Evolutionary conservation across 1,140 invertebrate species (phyloP), one percentile per base, ranked within the genome.

Genomic region (Drosophila tani): DNA sequence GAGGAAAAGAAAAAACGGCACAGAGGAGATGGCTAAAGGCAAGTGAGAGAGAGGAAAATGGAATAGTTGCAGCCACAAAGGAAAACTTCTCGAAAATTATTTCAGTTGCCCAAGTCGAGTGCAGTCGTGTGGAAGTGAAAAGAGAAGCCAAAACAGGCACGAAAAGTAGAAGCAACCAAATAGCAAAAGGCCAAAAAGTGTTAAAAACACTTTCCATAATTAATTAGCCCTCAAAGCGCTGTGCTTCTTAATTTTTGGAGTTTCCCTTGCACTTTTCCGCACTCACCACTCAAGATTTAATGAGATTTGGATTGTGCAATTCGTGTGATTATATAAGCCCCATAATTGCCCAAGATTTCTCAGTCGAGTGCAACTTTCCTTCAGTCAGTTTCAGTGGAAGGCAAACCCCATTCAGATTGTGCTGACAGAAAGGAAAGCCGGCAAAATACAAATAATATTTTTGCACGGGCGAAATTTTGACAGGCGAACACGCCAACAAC

Each of bases 81-180:
- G 73, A 79, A 86, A 87, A 88, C 84, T 88, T 88, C 84, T 88
- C 74, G 85, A 90, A 69, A 88, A 81, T 84, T 81, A 79, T 88
- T 84, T 88, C 83, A 79, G 84, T 88, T 75, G 74, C 47, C 55
- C 81, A 79, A 90, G 85, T 79, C 84, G 68, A 79, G 65, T 84
- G 85, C 81, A 90, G 79, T 73, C 73, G 84, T 71, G 84, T 88
- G 85, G 84, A 84, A 84, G 81, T 82, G 67, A 78, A 79, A 76
- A 56, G 47, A 73, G 51, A 79, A 81, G 40, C 53, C 43, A 51
- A 55, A 59, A 14, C 35, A 38, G 12, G 2, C 35, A 3, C 32
- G 15, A 17, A 68, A 11, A 38, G 40, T 32, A 65, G 12, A 64
- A 55, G 38, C 38, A 47, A 6, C 0, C 17, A 19, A 15, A 21